Conservation (phyloP, 2,113 vertebrate species). For the Onychostruthus taczanowskii region DNA sequence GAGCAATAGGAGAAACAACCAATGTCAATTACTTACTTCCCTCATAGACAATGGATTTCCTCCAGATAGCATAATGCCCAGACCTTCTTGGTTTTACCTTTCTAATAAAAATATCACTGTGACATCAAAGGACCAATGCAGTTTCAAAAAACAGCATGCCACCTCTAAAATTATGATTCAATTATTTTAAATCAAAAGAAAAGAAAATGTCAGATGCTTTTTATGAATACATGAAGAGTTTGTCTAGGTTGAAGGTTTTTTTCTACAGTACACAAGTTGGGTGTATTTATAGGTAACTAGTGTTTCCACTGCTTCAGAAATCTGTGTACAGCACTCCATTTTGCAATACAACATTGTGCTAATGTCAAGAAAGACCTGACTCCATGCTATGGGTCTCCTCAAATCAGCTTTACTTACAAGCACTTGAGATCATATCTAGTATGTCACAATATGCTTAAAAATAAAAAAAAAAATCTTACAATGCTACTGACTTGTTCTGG, state of each 20-base stretch:
- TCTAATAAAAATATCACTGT: neutral
- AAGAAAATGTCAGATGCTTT: neutral
- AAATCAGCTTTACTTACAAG: neutral
- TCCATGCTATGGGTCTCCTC: neutral
- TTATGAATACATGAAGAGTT: neutral
- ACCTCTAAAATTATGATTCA: neutral
- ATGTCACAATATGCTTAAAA: neutral
- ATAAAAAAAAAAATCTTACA: neutral
- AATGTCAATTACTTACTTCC: neutral
- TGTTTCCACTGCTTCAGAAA: neutral
- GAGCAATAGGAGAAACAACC: neutral
- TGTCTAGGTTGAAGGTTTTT: neutral
- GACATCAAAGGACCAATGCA: neutral
- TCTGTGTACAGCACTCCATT: neutral
- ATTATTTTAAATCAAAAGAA: neutral
- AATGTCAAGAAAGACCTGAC: neutral
- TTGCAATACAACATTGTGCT: neutral
- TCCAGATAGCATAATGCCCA: rapidly evolving
- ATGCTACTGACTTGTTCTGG: neutral
- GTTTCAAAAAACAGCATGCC: neutral
- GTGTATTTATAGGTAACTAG: neutral
- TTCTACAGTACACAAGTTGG: neutral
- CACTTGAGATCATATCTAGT: neutral
- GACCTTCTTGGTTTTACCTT: neutral
- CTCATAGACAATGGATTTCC: neutral